Conservation (phyloP, 2,888 invertebrate genomes). For the Hyppa rectilinea region DNA sequence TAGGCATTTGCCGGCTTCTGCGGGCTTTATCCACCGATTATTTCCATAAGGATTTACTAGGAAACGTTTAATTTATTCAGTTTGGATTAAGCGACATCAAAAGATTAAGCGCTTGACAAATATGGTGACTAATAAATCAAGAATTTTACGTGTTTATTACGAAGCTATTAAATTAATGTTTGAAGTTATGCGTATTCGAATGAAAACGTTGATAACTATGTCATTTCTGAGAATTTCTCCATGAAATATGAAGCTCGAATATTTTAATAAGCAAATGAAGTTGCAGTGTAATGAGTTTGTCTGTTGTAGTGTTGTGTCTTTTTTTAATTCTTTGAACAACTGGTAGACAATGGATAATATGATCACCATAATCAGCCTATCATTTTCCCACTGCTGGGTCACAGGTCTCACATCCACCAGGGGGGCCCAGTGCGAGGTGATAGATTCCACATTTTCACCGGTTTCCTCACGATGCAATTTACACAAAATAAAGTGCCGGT, state of each 20-base stretch:
- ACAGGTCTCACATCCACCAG: no score
- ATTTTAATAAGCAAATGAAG: slow-evolving; percentile 25
- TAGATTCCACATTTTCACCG: no score
- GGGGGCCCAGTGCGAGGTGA: no score
- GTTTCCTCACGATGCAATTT: no score
- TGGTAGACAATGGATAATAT: background rate
- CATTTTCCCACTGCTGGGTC: no score
- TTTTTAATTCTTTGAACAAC: slow-evolving; percentile 15
- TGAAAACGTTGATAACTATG: background rate
- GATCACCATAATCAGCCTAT: no score
- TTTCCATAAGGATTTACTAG: slow-evolving; percentile 47
- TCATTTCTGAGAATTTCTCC: slow-evolving; percentile 2
- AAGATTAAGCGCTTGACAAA: slow-evolving; percentile 47
- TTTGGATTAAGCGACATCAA: slow-evolving; percentile 42
- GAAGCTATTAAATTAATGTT: slow-evolving; percentile 10
- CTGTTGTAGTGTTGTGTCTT: no score
- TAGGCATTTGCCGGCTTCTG: slow-evolving; percentile 48
- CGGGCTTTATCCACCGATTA: slow-evolving; percentile 51
- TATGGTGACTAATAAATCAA: slow-evolving; percentile 46
- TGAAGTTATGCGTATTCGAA: background rate
- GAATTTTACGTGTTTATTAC: slow-evolving; percentile 24
- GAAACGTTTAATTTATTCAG: slow-evolving; percentile 50
- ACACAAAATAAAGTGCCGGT: no score
- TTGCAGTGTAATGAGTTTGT: background rate
- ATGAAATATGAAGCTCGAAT: slow-evolving; percentile 12